Evolutionary conservation across 2,888 invertebrate species (phyloP).

Genomic region (Amiota communis): DNA sequence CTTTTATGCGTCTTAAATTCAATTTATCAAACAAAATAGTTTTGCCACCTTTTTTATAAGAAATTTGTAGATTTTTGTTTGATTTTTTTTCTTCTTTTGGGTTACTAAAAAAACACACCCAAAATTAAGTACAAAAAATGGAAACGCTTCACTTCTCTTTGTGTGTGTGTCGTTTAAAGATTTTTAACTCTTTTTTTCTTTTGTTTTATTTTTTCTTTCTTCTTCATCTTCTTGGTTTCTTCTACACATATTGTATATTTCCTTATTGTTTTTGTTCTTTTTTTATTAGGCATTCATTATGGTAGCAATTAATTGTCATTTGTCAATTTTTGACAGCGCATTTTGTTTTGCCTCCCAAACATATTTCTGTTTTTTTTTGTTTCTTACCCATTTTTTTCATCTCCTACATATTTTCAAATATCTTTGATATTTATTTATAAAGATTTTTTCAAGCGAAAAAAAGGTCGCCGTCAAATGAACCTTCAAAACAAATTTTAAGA

Average conservation of each 20-base stretch:
- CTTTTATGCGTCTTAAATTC: constrained; percentile 1
- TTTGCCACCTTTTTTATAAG: constrained; percentile 15
- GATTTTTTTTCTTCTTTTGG: not conserved
- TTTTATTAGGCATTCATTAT: constrained; percentile 45
- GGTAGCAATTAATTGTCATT: constrained; percentile 63
- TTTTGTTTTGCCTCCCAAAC: not conserved
- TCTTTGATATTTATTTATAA: too few relatives aligned
- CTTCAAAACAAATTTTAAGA: too few relatives aligned
- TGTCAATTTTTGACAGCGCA: constrained; percentile 48
- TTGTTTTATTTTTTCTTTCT: not conserved
- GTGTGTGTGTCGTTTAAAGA: not conserved
- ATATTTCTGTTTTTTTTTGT: not conserved
- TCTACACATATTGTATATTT: not conserved
- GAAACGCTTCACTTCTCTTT: constrained; percentile 12
- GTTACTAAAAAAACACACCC: constrained; percentile 15
- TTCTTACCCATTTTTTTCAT: not conserved
- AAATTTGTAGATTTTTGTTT: not conserved
- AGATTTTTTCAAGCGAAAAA: constrained; percentile 10
- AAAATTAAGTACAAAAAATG: constrained; percentile 8
- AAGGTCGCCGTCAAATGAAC: not conserved
- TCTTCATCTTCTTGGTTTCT: not conserved
- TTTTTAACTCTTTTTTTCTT: constrained; percentile 3
- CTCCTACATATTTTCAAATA: not conserved
- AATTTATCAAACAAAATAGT: constrained; percentile 19
- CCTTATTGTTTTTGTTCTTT: not conserved